Percentiles rank a stretch among this genome's conserved stretches.
These are phyloP conservation scores for Solenodon paradoxus DNA, from an alignment of 2,113 vertebrate genomes.

Conservation along the genomic window DNA sequence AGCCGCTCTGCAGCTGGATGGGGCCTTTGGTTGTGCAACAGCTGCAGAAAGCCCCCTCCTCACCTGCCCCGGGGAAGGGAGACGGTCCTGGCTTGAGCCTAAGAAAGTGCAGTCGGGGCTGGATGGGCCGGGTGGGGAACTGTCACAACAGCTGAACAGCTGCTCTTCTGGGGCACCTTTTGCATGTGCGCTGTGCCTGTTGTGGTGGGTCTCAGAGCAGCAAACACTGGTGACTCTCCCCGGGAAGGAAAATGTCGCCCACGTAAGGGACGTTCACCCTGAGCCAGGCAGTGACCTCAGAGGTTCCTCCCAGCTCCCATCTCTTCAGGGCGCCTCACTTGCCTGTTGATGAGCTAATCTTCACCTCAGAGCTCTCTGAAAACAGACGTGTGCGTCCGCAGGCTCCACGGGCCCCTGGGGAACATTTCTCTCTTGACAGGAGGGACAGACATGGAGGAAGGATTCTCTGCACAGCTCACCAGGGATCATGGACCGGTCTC, in stretches of 20 bases:
- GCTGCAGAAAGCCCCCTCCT: neutral
- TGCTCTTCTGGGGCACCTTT: no score
- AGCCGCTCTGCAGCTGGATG: no score
- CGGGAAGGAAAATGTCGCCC: neutral
- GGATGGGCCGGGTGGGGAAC: no score
- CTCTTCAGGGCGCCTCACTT: neutral
- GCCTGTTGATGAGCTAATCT: neutral
- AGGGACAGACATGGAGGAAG: neutral
- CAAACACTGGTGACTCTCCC: neutral
- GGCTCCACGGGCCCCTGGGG: neutral
- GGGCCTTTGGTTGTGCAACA: neutral
- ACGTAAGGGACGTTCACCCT: accelerated
- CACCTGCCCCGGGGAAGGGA: no score
- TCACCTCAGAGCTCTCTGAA: neutral
- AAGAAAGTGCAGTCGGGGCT: no score
- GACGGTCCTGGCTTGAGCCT: no score
- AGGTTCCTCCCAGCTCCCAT: neutral
- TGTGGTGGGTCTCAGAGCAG: neutral
- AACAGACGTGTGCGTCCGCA: neutral
- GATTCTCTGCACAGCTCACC: neutral
- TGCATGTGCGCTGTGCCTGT: neutral
- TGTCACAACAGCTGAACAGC: no score
- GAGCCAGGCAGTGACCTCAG: neutral
- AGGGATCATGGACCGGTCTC: accelerated
- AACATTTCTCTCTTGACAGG: neutral